Conservation (phyloP, 2,888 invertebrate genomes). For the Tachina lurida region DNA sequence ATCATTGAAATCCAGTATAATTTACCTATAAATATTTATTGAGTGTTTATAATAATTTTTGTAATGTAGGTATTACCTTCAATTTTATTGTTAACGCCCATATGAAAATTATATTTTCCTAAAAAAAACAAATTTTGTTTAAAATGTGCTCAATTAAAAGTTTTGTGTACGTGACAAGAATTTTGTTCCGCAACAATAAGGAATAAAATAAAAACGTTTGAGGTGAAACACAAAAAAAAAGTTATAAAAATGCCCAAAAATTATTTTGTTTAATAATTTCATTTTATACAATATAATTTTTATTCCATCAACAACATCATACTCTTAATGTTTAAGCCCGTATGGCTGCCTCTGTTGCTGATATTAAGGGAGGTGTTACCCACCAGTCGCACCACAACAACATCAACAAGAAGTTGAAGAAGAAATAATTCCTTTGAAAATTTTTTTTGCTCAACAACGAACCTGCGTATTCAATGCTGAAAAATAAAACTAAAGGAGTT, state of each 20-base stretch:
- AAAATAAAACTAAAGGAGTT: constrained; percentile 32
- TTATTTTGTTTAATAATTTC: constrained; percentile 51
- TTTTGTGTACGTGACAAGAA: constrained; percentile 80
- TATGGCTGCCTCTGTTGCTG: constrained; percentile 25
- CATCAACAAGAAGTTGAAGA: constrained; percentile 12
- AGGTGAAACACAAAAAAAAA: constrained; percentile 29
- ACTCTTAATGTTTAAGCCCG: background rate
- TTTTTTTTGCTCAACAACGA: constrained; percentile 19
- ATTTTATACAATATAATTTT: constrained; percentile 46
- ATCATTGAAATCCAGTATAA: background rate
- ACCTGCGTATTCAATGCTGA: constrained; percentile 60
- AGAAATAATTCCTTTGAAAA: constrained; percentile 33
- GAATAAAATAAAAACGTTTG: constrained; percentile 18
- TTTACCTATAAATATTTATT: constrained; percentile 51
- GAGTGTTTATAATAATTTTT: constrained; percentile 56
- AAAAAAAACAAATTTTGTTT: constrained; percentile 33
- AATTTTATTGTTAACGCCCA: constrained; percentile 65
- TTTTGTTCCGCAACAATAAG: constrained; percentile 65
- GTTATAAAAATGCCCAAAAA: constrained; percentile 39
- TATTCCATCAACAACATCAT: constrained; percentile 30
- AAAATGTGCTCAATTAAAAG: constrained; percentile 79
- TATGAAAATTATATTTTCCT: constrained; percentile 38
- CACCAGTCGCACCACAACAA: constrained; percentile 30
- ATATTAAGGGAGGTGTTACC: constrained; percentile 53
- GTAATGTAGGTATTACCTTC: constrained; percentile 64